Evolutionary conservation across 2,797 vertebrate genomes (phyloP).

Genomic region (Fringilla coelebs): DNA sequence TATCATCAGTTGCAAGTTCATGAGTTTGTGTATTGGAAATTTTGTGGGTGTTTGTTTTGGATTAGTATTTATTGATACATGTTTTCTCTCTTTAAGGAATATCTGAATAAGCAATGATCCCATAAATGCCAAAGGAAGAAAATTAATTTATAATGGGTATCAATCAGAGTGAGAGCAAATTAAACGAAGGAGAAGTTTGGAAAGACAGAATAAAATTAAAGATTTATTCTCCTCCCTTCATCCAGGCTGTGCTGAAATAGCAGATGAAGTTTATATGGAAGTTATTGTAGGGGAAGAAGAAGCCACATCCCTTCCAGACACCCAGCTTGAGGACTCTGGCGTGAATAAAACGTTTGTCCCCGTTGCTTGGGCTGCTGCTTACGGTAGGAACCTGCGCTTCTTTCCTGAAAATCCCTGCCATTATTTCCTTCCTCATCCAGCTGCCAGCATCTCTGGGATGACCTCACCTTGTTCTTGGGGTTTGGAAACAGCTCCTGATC

Average conservation of each 20-base stretch:
- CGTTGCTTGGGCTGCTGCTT: conserved; percentile 87
- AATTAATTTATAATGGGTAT: neutral
- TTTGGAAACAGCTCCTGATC: neutral
- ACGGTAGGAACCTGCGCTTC: conserved; percentile 76
- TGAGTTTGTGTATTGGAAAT: neutral
- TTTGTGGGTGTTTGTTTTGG: neutral
- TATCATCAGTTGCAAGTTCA: neutral
- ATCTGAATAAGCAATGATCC: conserved; percentile 10
- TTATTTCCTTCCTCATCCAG: neutral
- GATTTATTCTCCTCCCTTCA: conserved; percentile 39
- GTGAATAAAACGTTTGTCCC: conserved; percentile 86
- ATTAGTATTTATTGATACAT: neutral
- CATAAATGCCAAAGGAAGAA: conserved; percentile 11
- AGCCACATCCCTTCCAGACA: conserved; percentile 78
- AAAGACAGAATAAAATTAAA: neutral
- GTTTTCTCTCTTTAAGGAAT: conserved; percentile 26
- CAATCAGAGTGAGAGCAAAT: neutral
- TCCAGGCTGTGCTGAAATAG: conserved; percentile 84
- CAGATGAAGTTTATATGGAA: conserved; percentile 90
- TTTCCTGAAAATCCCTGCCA: neutral
- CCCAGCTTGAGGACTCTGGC: conserved; percentile 78
- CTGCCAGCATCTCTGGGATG: neutral
- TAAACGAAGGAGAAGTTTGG: neutral
- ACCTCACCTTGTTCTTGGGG: neutral
- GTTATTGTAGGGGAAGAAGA: conserved; percentile 89